These are phyloP conservation scores for Calliopsis andreniformis DNA, from an alignment of 1,140 invertebrate species.

Conservation along the genomic window DNA sequence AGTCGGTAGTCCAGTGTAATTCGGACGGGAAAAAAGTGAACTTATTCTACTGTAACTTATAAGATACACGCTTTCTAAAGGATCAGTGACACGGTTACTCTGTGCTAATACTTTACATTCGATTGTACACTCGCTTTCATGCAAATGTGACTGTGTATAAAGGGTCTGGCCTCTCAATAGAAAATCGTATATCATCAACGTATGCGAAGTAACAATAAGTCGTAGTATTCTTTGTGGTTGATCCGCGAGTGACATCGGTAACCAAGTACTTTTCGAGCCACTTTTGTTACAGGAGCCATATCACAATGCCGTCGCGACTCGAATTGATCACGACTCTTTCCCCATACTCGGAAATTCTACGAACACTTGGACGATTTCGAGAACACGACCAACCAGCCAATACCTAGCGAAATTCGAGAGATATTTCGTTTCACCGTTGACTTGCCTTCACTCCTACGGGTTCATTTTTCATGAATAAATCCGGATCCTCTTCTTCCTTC, in stretches of 20 bases:
- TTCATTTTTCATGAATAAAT: not conserved
- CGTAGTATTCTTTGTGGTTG: slow-evolving; percentile 20
- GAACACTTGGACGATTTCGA: not conserved
- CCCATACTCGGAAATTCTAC: not conserved
- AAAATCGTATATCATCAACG: slow-evolving; percentile 31
- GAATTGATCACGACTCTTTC: slow-evolving; percentile 4
- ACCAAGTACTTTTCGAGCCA: slow-evolving; percentile 12
- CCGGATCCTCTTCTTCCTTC: not conserved
- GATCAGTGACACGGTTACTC: slow-evolving; percentile 1
- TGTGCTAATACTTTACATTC: slow-evolving; percentile 2
- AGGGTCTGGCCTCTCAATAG: not conserved
- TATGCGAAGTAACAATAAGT: slow-evolving; percentile 26
- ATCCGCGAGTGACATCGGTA: not conserved
- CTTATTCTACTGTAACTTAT: too few relatives aligned
- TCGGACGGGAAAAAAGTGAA: too few relatives aligned
- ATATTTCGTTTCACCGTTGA: not conserved
- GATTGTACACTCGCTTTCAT: not conserved
- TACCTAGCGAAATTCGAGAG: not conserved
- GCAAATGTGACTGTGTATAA: not conserved
- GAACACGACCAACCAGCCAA: not conserved
- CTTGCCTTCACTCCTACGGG: not conserved
- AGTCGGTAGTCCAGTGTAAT: too few relatives aligned
- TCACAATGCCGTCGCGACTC: not conserved
- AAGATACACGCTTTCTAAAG: too few relatives aligned
- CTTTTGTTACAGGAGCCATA: not conserved